These are phyloP conservation scores for Drosophila affinis DNA, from an alignment of 2,888 invertebrate genomes.

Conservation along the genomic window DNA sequence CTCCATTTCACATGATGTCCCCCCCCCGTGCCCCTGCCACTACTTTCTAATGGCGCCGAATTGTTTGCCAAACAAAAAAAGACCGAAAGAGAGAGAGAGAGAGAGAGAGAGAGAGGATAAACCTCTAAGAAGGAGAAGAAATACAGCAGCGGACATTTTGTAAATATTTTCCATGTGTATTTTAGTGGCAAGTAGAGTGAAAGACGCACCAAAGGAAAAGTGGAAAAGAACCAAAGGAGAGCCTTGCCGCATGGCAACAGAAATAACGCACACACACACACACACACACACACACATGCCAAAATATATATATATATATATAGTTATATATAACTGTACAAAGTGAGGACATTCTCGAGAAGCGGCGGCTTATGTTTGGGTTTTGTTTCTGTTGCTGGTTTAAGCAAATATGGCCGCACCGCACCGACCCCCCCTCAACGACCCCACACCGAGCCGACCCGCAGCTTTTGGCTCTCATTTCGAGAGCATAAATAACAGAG, in stretches of 20 bases:
- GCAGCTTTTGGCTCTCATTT: conserved; percentile 73
- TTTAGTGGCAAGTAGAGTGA: conserved; percentile 48
- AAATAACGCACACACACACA: conserved; percentile 16
- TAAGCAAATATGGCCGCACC: conserved; percentile 54
- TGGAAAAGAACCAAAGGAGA: conserved; percentile 6
- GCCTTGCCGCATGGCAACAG: conserved; percentile 55
- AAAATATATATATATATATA: neutral
- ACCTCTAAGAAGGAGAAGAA: conserved; percentile 7
- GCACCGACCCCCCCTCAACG: no score
- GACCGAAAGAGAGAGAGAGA: conserved; percentile 16
- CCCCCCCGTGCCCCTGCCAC: conserved; percentile 1
- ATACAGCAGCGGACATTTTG: conserved; percentile 54
- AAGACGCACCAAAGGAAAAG: neutral
- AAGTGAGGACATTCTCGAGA: conserved; percentile 1
- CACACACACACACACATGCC: conserved; percentile 13
- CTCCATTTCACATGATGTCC: neutral
- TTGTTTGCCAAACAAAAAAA: conserved; percentile 61
- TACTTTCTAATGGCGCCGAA: conserved; percentile 59
- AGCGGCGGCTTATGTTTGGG: conserved; percentile 6
- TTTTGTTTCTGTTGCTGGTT: conserved; percentile 43
- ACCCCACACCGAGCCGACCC: conserved; percentile 45
- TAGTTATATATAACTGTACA: neutral
- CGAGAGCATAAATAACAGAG: conserved; percentile 61
- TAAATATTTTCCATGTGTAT: conserved; percentile 69
- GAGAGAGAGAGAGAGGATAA: conserved; percentile 18